phyloP scores from a whole-genome alignment of 2,888 invertebrate genomes.

The Galeopsomyia nigrocyanea region DNA sequence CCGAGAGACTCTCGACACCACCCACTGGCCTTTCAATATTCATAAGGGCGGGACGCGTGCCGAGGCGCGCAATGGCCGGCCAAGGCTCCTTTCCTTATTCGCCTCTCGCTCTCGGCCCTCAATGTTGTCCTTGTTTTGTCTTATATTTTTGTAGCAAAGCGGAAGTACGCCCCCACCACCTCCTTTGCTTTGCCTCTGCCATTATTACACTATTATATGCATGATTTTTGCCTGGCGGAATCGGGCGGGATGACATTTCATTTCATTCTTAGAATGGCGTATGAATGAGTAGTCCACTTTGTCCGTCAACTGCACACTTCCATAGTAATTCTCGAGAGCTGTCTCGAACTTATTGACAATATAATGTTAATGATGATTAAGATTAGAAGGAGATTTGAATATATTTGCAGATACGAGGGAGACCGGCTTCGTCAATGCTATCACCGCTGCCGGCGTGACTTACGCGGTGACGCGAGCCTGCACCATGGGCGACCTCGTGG shows the following conservation, averaged over 20 bases:
- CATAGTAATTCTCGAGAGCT: neutral
- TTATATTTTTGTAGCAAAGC: slow-evolving; percentile 18
- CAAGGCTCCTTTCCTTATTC: too few species aligned
- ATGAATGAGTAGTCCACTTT: neutral
- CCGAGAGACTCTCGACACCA: neutral
- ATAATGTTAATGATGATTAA: too few species aligned
- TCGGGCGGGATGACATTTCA: too few species aligned
- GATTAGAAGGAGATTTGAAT: too few species aligned
- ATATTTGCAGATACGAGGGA: slow-evolving; percentile 86
- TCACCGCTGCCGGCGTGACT: slow-evolving; percentile 91
- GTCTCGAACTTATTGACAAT: too few species aligned
- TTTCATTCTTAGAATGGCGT: too few species aligned
- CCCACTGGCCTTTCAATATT: slow-evolving; percentile 27
- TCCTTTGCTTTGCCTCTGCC: neutral
- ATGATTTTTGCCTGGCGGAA: too few species aligned
- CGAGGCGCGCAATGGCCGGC: neutral
- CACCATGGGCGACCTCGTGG: slow-evolving; percentile 86
- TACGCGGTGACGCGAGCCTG: slow-evolving; percentile 91
- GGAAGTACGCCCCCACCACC: slow-evolving; percentile 34
- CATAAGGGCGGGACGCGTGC: slow-evolving; percentile 12
- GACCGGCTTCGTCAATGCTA: slow-evolving; percentile 91
- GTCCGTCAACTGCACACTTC: neutral
- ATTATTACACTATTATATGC: too few species aligned
- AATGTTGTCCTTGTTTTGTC: too few species aligned
- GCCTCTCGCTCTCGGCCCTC: too few species aligned